Conservation (phyloP, 2,888 invertebrate species). For the Microctonus hyperodae region DNA sequence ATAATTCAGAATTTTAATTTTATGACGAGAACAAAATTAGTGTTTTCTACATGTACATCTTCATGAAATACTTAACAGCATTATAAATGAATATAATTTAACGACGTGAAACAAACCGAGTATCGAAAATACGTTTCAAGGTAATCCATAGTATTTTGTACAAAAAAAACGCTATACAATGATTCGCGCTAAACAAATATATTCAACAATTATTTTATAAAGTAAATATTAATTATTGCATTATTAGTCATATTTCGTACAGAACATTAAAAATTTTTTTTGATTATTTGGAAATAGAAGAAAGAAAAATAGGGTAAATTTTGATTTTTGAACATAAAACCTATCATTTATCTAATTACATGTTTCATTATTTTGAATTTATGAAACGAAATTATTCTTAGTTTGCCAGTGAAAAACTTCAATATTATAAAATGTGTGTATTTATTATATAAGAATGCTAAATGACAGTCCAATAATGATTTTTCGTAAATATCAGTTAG, state of each 20-base stretch:
- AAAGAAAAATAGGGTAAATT: not conserved
- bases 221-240: too few relatives aligned
- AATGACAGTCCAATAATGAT: not conserved
- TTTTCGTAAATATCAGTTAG: not conserved
- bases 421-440: not conserved
- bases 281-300: not conserved
- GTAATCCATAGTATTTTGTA: too few relatives aligned
- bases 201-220: too few relatives aligned
- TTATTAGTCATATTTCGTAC: not conserved
- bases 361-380: not conserved
- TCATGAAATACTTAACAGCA: too few relatives aligned
- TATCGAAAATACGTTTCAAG: too few relatives aligned
- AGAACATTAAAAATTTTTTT: not conserved
- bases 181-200: too few relatives aligned
- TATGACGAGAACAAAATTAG: too few relatives aligned
- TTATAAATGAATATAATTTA: conserved; percentile 9
- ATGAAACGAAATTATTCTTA: not conserved
- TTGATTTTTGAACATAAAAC: not conserved
- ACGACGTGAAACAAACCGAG: too few relatives aligned
- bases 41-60: too few relatives aligned
- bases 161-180: too few relatives aligned
- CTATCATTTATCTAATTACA: not conserved
- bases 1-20: conserved; percentile 11
- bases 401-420: not conserved
- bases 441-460: not conserved